Percentiles rank a stretch among this genome's conserved stretches.
These are phyloP conservation scores for Cichlasoma orientale DNA, from an alignment of 2,797 vertebrate species.

Conservation along the genomic window DNA sequence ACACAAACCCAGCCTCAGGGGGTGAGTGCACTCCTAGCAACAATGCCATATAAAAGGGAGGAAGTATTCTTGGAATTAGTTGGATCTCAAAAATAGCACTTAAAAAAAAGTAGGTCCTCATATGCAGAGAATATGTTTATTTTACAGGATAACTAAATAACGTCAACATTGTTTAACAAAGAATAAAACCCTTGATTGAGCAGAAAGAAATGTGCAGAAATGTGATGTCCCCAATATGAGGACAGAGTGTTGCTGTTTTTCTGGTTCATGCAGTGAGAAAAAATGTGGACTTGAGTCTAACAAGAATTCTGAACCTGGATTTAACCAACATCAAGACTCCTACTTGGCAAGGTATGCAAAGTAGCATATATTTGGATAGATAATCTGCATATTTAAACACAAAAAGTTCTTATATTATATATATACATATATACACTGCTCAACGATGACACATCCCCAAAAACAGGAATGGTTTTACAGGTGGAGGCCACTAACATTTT, in stretches of 20 bases:
- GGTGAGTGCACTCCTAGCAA: background rate
- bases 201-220: background rate
- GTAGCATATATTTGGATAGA: background rate
- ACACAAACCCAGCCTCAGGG: background rate
- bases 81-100: background rate
- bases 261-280: background rate
- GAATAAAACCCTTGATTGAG: background rate
- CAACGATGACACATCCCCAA: too few relatives aligned
- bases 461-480: too few relatives aligned
- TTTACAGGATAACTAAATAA: background rate
- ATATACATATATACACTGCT: too few relatives aligned
- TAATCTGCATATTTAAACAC: background rate
- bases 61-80: background rate
- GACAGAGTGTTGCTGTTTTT: rapidly evolving
- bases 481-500: too few relatives aligned
- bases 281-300: background rate
- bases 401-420: background rate
- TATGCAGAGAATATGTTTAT: background rate
- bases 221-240: background rate
- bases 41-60: background rate
- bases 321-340: too few relatives aligned
- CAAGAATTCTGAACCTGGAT: background rate
- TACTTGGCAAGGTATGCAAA: background rate
- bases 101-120: background rate
- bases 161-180: background rate